Conservation (phyloP, 1,140 invertebrate species). For the Saxidomus purpurata region DNA sequence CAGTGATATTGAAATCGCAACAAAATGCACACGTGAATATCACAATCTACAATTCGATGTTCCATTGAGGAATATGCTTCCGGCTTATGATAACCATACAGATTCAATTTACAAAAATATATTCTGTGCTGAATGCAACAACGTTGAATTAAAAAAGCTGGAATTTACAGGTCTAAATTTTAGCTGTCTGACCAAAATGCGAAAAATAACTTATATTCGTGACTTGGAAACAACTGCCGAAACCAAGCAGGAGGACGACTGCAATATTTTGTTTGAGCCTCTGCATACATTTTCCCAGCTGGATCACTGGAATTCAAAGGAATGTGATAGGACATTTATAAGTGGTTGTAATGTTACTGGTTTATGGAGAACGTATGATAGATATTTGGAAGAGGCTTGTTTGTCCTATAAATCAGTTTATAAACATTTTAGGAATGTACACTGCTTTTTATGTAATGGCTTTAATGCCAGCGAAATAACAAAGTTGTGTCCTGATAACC, state of each 20-base stretch:
- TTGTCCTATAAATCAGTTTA: background rate
- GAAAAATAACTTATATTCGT: background rate
- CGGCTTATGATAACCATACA: background rate
- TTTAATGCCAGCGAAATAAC: background rate
- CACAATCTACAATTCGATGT: background rate
- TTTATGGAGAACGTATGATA: background rate
- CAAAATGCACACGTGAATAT: background rate
- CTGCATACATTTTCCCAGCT: background rate
- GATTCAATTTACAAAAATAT: background rate
- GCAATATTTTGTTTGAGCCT: background rate
- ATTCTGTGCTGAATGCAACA: background rate
- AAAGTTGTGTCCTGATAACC: too few relatives aligned
- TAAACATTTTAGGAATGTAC: background rate
- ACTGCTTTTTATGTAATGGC: background rate
- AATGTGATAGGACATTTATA: background rate
- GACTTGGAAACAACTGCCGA: background rate
- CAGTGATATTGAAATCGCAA: background rate
- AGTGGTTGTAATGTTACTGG: conserved; percentile 7
- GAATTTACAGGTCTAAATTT: background rate
- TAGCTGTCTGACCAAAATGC: background rate
- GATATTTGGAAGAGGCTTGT: conserved; percentile 11
- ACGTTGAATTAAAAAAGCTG: background rate
- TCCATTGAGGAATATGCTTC: background rate
- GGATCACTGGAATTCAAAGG: background rate
- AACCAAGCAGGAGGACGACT: background rate